Base-by-base conservation (phyloP, 2,113 vertebrate species). In the Petrocephalus zakoni region DNA sequence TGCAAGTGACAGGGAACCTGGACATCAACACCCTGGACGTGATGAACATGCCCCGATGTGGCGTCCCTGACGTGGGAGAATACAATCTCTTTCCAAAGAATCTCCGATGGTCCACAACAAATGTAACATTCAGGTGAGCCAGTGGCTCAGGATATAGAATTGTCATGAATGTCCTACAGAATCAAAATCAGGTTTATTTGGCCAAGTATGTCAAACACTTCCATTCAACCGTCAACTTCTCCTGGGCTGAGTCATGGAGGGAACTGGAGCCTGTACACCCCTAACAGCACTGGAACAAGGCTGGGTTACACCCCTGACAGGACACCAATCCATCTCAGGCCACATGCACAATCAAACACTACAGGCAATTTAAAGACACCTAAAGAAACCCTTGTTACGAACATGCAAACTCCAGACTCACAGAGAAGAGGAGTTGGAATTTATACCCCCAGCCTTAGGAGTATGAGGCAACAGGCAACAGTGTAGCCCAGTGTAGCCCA, bases 121-220 rank as follows among this genome's bases (percentile, higher is more conserved):
- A 92, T 0, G 52, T 96, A 82, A 96, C 96, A 1, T 96, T 95
- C 91, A 96, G 95, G 96, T 95, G 89, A 68, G 58, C 10, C 1
- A 4, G 19, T 86, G 15, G 2, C 2, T 17, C 5, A 29, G 15
- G n/a, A 19, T 85, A 8, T 34, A 53, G 51, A 55, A 55, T 78
- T 78, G 17, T 42, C 72, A 42, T 19, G 72, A 17, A 78, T 42
- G 72, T 42, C 34, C 72, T 29, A 29, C 22, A 29, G 25, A 68
- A 68, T 68, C 10, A 68, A 10, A 13, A 13, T 29, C 61, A 68
- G 61, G 10, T 29, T 29, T 68, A 68, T 68, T 3, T 68, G 25
- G 61, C 25, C 9, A 68, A 29, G 25, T 68, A 68, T 68, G 25
- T 68, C 42, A 42, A 78, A 68, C 61, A 68, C 29, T 29, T 3